Evolutionary conservation across 2,888 invertebrate genomes (phyloP).

Genomic region (Phaedon cochleariae): DNA sequence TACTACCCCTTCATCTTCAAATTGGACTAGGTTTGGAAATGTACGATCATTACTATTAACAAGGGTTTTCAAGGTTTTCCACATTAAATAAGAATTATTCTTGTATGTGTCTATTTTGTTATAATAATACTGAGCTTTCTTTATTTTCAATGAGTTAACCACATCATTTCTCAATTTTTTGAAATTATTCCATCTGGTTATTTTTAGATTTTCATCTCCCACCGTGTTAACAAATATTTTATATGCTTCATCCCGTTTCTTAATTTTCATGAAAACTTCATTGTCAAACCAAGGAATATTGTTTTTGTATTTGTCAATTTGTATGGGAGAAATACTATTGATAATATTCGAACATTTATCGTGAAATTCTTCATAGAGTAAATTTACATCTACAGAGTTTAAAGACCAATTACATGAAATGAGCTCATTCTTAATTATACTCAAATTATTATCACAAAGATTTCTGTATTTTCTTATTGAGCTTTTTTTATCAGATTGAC

Average conservation of each 20-base stretch:
- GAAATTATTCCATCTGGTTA: background rate
- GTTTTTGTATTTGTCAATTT: background rate
- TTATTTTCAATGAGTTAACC: background rate
- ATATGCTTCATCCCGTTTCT: background rate
- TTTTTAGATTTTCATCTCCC: background rate
- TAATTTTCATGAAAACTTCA: too few species aligned
- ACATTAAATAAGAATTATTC: background rate
- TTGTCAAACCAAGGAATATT: conserved; percentile 4
- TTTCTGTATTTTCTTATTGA: conserved; percentile 3
- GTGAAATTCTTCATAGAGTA: background rate
- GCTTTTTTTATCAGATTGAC: background rate
- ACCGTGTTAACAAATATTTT: background rate
- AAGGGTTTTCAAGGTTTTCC: background rate
- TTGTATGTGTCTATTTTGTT: background rate
- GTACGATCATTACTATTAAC: background rate
- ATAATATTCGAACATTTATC: background rate
- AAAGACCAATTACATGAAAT: background rate
- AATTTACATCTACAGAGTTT: background rate
- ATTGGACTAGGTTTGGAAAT: background rate
- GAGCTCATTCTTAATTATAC: background rate
- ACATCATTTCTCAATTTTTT: background rate
- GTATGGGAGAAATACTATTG: conserved; percentile 1
- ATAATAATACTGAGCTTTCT: background rate
- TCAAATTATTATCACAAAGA: background rate
- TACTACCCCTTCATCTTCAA: background rate